Conservation (phyloP, 1,140 invertebrate genomes). For the Orius insidiosus region DNA sequence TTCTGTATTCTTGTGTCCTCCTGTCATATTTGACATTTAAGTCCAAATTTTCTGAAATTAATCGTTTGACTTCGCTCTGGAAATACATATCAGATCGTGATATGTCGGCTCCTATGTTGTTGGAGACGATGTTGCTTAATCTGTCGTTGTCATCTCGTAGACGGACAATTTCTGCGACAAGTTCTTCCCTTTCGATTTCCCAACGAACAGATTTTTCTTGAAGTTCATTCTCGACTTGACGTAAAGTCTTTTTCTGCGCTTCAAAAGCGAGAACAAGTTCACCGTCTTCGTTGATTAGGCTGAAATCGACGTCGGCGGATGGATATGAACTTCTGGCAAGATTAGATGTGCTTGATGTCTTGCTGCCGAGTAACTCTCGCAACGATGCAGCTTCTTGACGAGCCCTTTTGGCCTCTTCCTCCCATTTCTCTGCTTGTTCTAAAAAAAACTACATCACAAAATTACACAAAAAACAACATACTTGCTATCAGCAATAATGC, state of each 20-base stretch:
- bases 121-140: constrained; percentile 56
- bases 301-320: constrained; percentile 28
- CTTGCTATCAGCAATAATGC: constrained; percentile 2
- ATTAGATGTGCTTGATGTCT: constrained; percentile 51
- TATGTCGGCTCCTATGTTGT: constrained; percentile 41
- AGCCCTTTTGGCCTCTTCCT: constrained; percentile 69
- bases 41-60: constrained; percentile 63
- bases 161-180: constrained; percentile 56
- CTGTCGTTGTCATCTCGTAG: constrained; percentile 65
- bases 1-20: constrained; percentile 48
- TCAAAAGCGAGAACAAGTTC: constrained; percentile 80
- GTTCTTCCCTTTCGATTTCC: constrained; percentile 51
- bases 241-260: constrained; percentile 84
- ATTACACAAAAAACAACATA: background rate
- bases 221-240: constrained; percentile 80
- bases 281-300: constrained; percentile 71
- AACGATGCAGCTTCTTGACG: constrained; percentile 83
- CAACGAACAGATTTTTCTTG: constrained; percentile 33
- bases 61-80: constrained; percentile 62
- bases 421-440: constrained; percentile 65
- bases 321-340: constrained; percentile 30
- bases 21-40: constrained; percentile 60
- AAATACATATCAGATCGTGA: constrained; percentile 63
- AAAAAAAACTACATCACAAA: constrained; percentile 19
- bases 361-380: constrained; percentile 54